Evolutionary conservation across 2,888 invertebrate species (phyloP), one percentile per base, ranked within the genome.

Genomic region (Conchocele bisecta): DNA sequence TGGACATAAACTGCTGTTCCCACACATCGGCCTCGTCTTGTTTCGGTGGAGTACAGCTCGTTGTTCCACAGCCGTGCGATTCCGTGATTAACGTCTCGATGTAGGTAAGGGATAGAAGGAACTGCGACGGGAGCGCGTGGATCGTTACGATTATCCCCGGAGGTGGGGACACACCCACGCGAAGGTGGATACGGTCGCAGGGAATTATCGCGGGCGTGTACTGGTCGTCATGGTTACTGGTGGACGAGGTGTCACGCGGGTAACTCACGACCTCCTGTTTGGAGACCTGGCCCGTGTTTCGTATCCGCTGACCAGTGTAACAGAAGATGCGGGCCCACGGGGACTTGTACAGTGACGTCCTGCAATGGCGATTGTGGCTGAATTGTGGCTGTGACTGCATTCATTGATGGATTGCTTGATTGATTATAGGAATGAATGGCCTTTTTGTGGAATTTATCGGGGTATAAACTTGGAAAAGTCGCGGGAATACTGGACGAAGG

Each of bases 91-190:
- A 78, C 5, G 88, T 89, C 79, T 90, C 89, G n/a, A 90, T 85
- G 79, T 89, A 91, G 3, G 90, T 85, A 26, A 91, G 63, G 2
- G 90, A 89, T 57, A 91, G 80, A 20, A 90, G 84, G 75, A 91
- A 89, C 77, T 91, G 89, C 5, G 89, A 85, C 4, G 91, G 90
- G 4, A 91, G 81, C n/a, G 88, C 89, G 65, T 91, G 90, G 15
- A 91, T 83, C 1, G 89, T 88, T 13, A 91, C 73, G 15, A 83
- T 82, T 22, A 87, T 74, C 7, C 89, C 89, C 1, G 88, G 88
- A 9, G 88, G 85, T 20, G 86, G 86, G 13, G 89, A 87, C n/a
- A 89, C 89, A 3, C 90, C 89, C 15, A 90, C 76, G 24, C 87
- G 79, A 28, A 91, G 51, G 56, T 88, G 88, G 28, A 90, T 79